phyloP scores from a whole-genome alignment of 2,888 invertebrate species.

The Archaeoteleia sp. region DNA sequence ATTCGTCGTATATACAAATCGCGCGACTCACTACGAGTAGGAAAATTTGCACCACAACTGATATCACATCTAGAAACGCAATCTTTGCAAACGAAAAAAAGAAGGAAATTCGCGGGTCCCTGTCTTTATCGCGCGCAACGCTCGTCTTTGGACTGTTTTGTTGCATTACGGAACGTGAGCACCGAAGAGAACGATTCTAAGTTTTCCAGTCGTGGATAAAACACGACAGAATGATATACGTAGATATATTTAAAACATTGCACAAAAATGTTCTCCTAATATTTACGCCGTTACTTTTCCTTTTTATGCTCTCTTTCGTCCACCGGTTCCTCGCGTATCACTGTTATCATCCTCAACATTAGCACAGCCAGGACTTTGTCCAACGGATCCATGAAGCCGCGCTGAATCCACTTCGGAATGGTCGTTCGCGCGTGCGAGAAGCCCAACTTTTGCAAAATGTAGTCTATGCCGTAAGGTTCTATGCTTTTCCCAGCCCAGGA shows the following conservation, averaged over 20 bases:
- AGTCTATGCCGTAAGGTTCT: conserved; percentile 98
- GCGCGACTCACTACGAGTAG: background rate
- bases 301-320: conserved; percentile 68
- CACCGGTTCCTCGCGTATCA: conserved; percentile 72
- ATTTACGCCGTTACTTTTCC: conserved; percentile 67
- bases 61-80: no score
- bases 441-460: conserved; percentile 97
- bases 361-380: conserved; percentile 92
- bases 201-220: no score
- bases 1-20: no score
- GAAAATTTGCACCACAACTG: background rate
- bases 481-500: conserved; percentile 97
- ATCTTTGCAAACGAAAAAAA: no score
- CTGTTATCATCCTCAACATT: conserved; percentile 82
- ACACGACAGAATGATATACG: background rate
- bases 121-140: no score
- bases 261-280: no score
- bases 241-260: conserved; percentile 1
- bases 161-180: no score
- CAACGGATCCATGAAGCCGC: conserved; percentile 97
- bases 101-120: no score
- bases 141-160: no score
- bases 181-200: no score
- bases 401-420: conserved; percentile 99
- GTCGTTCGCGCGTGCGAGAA: conserved; percentile 98